Base-by-base conservation (phyloP, 92 coral and sea anemone genomes). In the Epizoanthus rinbou region DNA sequence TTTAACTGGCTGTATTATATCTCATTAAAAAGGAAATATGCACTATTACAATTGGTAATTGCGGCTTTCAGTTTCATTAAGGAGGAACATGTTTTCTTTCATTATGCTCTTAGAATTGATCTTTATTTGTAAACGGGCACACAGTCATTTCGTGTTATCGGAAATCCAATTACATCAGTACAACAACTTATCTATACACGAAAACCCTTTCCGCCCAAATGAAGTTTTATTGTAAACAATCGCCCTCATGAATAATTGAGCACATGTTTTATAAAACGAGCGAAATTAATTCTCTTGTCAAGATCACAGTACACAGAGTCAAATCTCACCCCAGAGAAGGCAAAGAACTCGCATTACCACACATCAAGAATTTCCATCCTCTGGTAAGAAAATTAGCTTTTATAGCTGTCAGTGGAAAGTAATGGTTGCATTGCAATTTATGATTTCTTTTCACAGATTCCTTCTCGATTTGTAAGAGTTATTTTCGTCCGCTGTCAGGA, bases 141-240 rank as follows among this genome's bases (percentile, higher is more conserved):
- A 43, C 82, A 43, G 50, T 78, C 70, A 62, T 60, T 78, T 78
- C 54, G 28, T 62, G 71, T 23, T 62, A 78, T 59, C 82, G 82
- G 82, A 78, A 60, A 62, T 78, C 82, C 82, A 78, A 60, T 78
- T 78, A 78, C 31, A 41, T 23, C 71, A 78, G 60, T 62, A 60
- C 41, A 60, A 78, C 82, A 25, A 28, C 52, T 57, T 57, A 57
- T 75, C 81, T 75, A 65, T 78, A 17, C 58, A 78, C 71, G 71
- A 57, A 63, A 62, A 62, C 39, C 56, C 52, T 43, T 59, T 78
- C 82, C 71, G 82, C 71, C 82, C 15, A 78, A 78, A 78, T 60
- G 82, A 78, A 62, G 70, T 78, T 78, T 78, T 75, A 78, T 41
- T 78, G 82, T 78, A 62, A 78, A 78, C 82, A 78, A 16, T 60